Percentiles rank a stretch among this genome's conserved stretches.
Conservation (phyloP, 2,888 invertebrate genomes). For the Petrolisthes cinctipes region DNA sequence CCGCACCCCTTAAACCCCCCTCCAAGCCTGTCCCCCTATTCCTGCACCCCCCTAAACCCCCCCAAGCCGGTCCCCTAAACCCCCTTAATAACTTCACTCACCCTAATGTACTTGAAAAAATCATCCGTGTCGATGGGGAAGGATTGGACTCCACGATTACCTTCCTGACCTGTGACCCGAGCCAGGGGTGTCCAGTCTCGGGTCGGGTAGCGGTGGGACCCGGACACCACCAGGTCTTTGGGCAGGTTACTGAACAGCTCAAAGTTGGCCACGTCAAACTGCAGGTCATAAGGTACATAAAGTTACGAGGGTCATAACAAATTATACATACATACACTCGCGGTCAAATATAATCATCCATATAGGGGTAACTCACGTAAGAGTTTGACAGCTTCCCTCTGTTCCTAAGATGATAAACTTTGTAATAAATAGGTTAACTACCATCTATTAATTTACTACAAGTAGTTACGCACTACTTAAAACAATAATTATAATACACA, state of each 20-base stretch:
- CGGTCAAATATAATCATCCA: too few relatives aligned
- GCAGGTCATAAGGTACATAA: constrained; percentile 50
- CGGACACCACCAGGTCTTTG: constrained; percentile 87
- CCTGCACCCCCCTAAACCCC: too few relatives aligned
- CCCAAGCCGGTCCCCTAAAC: too few relatives aligned
- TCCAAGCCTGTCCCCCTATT: too few relatives aligned
- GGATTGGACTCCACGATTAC: constrained; percentile 83
- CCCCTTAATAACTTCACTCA: constrained; percentile 23
- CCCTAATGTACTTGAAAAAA: constrained; percentile 67
- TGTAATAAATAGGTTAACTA: too few relatives aligned
- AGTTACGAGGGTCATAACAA: neutral
- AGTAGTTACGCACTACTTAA: too few relatives aligned
- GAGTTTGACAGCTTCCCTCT: too few relatives aligned
- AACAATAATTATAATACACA: too few relatives aligned
- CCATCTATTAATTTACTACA: too few relatives aligned
- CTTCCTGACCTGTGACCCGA: constrained; percentile 86
- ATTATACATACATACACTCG: neutral
- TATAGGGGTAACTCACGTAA: too few relatives aligned
- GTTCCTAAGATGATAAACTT: too few relatives aligned
- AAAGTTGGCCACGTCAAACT: constrained; percentile 94
- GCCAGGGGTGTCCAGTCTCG: constrained; percentile 93
- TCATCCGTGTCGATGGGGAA: constrained; percentile 66
- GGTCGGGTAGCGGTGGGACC: constrained; percentile 90
- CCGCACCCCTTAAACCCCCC: too few relatives aligned
- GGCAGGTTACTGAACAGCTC: constrained; percentile 98